Percentiles rank a stretch among this genome's conserved stretches.
Conservation (phyloP, 2,888 invertebrate genomes). For the Pachliopta kotzebuea region DNA sequence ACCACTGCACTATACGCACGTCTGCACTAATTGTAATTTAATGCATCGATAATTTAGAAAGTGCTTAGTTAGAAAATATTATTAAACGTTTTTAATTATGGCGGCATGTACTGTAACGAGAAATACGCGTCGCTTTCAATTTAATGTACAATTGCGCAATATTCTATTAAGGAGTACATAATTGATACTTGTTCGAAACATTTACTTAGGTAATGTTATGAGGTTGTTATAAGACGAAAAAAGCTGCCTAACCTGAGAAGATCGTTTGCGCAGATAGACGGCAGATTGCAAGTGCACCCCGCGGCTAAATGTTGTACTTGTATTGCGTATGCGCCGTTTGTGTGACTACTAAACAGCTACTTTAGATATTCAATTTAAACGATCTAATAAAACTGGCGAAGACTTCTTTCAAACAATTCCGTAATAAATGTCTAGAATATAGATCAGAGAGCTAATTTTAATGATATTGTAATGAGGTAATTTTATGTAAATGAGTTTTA, state of each 20-base stretch:
- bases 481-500: too few relatives aligned
- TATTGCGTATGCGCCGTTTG: constrained; percentile 49
- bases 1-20: background rate
- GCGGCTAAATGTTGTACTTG: constrained; percentile 47
- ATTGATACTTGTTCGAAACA: constrained; percentile 53
- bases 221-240: constrained; percentile 51
- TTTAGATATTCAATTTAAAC: constrained; percentile 30
- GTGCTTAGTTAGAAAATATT: constrained; percentile 1
- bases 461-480: too few relatives aligned
- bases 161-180: constrained; percentile 62
- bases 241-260: constrained; percentile 41
- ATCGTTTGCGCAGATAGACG: constrained; percentile 52
- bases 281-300: constrained; percentile 52
- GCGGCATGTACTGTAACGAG: constrained; percentile 33
- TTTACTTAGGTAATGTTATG: constrained; percentile 58
- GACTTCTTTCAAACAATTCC: background rate
- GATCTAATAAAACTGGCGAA: constrained; percentile 7
- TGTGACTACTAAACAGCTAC: constrained; percentile 48
- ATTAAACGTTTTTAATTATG: constrained; percentile 19
- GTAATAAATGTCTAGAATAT: background rate
- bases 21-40: constrained; percentile 6
- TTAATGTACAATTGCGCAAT: constrained; percentile 53
- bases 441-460: too few relatives aligned
- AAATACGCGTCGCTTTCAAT: constrained; percentile 51
- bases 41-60: constrained; percentile 9